These are phyloP conservation scores for Serilophus lunatus DNA, from an alignment of 2,113 vertebrate genomes.

Conservation along the genomic window DNA sequence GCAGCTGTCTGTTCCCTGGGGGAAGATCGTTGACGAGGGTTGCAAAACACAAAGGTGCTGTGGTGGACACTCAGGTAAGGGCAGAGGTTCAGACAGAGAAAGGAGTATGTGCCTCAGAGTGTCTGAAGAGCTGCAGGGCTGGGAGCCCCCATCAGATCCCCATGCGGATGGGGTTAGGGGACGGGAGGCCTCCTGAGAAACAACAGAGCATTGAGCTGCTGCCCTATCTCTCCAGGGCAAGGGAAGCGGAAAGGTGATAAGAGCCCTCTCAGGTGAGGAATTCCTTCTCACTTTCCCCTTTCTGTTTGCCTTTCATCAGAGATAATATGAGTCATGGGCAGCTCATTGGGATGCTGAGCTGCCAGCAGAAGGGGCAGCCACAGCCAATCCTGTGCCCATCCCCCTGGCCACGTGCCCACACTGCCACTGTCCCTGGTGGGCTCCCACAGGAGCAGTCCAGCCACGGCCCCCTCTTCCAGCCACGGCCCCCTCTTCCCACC, in stretches of 20 bases:
- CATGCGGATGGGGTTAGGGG: rapidly evolving
- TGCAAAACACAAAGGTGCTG: not conserved
- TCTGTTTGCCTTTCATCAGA: constrained; percentile 47
- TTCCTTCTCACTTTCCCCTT: constrained; percentile 73
- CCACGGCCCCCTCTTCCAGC: not conserved
- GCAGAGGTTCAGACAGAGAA: rapidly evolving
- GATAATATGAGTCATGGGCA: constrained; percentile 40
- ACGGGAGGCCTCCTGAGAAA: constrained; percentile 42
- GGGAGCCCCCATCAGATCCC: not conserved
- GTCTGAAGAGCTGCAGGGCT: rapidly evolving
- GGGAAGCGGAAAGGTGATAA: constrained; percentile 75
- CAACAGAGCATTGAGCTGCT: constrained; percentile 70
- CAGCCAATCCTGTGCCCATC: rapidly evolving
- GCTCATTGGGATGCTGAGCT: not conserved
- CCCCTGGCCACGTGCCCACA: rapidly evolving
- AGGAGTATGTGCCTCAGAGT: not conserved
- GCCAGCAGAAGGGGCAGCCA: not conserved
- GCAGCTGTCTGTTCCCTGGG: not conserved
- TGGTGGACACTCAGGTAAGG: not conserved
- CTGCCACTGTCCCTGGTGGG: not conserved
- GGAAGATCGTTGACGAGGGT: not conserved
- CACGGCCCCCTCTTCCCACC: rapidly evolving
- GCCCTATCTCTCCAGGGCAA: constrained; percentile 51
- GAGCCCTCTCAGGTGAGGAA: constrained; percentile 52
- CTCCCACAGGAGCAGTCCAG: not conserved